Conservation (phyloP, 2,113 vertebrate species). For the Lynx canadensis region DNA sequence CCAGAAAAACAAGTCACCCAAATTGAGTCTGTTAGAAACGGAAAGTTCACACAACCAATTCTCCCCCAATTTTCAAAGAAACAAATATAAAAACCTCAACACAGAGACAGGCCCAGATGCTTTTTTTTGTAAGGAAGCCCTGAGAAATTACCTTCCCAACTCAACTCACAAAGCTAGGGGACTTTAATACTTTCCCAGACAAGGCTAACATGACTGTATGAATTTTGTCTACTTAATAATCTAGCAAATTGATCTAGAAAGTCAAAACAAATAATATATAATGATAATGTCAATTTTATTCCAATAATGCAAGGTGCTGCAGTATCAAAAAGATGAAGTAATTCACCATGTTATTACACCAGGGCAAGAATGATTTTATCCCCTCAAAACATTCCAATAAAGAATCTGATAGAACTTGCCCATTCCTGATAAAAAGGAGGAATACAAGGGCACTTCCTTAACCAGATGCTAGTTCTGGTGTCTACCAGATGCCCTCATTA, state of each 20-base stretch:
- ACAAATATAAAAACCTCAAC: background rate
- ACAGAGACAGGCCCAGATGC: background rate
- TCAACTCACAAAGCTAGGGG: background rate
- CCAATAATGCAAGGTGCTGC: background rate
- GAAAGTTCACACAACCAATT: background rate
- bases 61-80: background rate
- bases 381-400: background rate
- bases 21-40: background rate
- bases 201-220: background rate
- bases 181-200: background rate
- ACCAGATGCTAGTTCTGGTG: background rate
- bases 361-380: background rate
- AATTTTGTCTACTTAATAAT: background rate
- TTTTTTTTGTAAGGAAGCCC: background rate
- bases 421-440: background rate
- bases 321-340: background rate
- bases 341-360: background rate
- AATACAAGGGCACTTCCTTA: background rate
- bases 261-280: background rate
- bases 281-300: background rate
- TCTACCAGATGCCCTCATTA: background rate
- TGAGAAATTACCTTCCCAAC: background rate
- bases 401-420: background rate
- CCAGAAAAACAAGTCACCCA: slow-evolving; percentile 4
- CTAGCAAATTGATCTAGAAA: background rate